Evolutionary conservation across 2,888 invertebrate species (phyloP), one percentile per base, ranked within the genome.

Genomic region (Drosophila flavopinicola): DNA sequence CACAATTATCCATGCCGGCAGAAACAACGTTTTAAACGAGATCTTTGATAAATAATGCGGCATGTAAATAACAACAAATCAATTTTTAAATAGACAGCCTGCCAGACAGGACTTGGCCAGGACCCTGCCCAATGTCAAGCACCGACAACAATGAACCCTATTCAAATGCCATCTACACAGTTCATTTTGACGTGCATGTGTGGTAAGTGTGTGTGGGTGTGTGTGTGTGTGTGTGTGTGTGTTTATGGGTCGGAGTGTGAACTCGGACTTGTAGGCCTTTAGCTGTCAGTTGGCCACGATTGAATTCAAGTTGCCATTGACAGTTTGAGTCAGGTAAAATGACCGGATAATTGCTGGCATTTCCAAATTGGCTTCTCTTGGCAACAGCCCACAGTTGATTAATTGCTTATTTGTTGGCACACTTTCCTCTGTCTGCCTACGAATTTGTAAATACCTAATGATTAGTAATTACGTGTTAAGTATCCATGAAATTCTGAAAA

Each of bases 41-140:
- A 79, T 69, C 58, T 58, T 41, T 65, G 77, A 85, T 83, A 86
- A 75, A 78, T 78, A 80, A 85, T 82, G 87, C 63, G 63, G 75
- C 78, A 80, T 80, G 85, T 82, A 82, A 87, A 87, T 82, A 82
- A 87, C 82, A 82, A 82, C 87, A 87, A 82, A 85, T 82, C 85
- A 85, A 82, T 78, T 82, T 75, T 87, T 75, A 78, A 86, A 85
- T 66, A 87, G 85, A 84, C 66, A 77, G 42, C 25, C 39, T 10
- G 38, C 45, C 24, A 60, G 35, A 20, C 54, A 37, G 33, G 51
- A 25, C 39, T 41, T 11, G 44, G 38, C 38, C 56, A 38, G 47
- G 10, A 27, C 39, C 39, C 33, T 51, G 44, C 57, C 39, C 44
- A 44, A 58, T 52, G 63, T 48, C 69, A 56, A 37, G 29, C 39